phyloP scores from a whole-genome alignment of 2,797 vertebrate species.

The Coranthus polyacanthus region DNA sequence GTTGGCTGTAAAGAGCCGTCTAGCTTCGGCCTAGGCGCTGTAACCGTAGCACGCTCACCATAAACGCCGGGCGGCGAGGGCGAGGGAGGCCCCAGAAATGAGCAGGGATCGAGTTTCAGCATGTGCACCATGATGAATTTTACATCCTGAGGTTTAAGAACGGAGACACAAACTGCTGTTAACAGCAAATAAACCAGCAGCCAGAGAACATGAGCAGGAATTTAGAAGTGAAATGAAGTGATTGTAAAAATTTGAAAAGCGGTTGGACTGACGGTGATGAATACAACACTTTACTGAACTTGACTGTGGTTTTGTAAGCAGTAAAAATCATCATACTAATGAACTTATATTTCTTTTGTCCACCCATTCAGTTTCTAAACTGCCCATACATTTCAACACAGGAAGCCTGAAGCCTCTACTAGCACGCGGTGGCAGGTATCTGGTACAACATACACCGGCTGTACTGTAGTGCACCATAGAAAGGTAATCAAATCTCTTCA shows the following conservation, averaged over 20 bases:
- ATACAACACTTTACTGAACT: too few relatives aligned
- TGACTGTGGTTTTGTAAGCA: too few relatives aligned
- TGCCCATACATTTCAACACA: too few relatives aligned
- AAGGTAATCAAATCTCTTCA: too few relatives aligned
- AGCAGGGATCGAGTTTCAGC: conserved; percentile 83
- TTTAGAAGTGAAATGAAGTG: background rate
- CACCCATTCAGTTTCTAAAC: too few relatives aligned
- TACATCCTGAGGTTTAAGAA: conserved; percentile 63
- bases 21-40: conserved; percentile 74
- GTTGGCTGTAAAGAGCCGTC: conserved; percentile 79
- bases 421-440: too few relatives aligned
- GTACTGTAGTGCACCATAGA: too few relatives aligned
- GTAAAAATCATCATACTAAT: too few relatives aligned
- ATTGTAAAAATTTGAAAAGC: background rate
- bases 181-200: conserved; percentile 45
- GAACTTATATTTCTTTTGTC: too few relatives aligned
- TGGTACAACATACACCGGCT: too few relatives aligned
- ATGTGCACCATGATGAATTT: conserved; percentile 75
- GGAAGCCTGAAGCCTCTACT: too few relatives aligned
- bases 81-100: conserved; percentile 80
- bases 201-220: background rate
- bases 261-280: too few relatives aligned
- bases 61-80: conserved; percentile 81
- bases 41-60: conserved; percentile 78
- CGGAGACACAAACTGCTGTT: conserved; percentile 44